A percentile compares a stretch with the other conserved stretches of the same genome.
phyloP scores from a whole-genome alignment of 1,140 invertebrate species.

The Neomicropteryx cornuta region DNA sequence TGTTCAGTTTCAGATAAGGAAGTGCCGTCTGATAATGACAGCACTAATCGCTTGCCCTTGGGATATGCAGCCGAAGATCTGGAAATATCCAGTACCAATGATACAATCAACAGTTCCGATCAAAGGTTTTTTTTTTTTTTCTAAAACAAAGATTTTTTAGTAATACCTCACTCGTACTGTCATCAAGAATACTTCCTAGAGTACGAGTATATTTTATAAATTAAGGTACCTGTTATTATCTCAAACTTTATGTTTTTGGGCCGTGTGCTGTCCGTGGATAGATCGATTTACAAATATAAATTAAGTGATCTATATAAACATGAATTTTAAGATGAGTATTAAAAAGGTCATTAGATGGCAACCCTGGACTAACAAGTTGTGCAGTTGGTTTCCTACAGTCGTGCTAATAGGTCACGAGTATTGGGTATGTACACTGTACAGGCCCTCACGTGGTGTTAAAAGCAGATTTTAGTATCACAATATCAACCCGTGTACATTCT shows the following conservation, averaged over 20 bases:
- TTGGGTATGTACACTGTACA: too few species aligned
- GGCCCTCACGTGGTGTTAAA: too few species aligned
- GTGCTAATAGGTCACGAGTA: too few species aligned
- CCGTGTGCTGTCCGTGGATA: neutral
- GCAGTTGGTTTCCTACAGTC: too few species aligned
- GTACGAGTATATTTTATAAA: neutral
- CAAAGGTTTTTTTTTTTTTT: constrained; percentile 31
- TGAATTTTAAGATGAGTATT: too few species aligned
- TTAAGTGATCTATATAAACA: too few species aligned
- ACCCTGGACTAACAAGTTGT: too few species aligned
- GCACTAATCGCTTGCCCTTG: constrained; percentile 29
- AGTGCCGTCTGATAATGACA: constrained; percentile 18
- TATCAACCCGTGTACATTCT: too few species aligned
- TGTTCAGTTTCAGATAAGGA: constrained; percentile 27
- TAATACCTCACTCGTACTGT: neutral
- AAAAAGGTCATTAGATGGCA: too few species aligned
- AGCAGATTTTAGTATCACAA: too few species aligned
- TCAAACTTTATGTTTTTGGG: neutral
- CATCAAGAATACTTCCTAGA: neutral
- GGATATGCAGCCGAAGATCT: constrained; percentile 36
- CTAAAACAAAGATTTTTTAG: constrained; percentile 3
- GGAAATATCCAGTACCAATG: constrained; percentile 40
- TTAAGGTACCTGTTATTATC: neutral
- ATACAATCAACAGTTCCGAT: constrained; percentile 37
- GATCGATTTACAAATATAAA: constrained; percentile 1